These are phyloP conservation scores for Aspidiotus rigidus DNA, from an alignment of 2,888 invertebrate species.

Conservation along the genomic window DNA sequence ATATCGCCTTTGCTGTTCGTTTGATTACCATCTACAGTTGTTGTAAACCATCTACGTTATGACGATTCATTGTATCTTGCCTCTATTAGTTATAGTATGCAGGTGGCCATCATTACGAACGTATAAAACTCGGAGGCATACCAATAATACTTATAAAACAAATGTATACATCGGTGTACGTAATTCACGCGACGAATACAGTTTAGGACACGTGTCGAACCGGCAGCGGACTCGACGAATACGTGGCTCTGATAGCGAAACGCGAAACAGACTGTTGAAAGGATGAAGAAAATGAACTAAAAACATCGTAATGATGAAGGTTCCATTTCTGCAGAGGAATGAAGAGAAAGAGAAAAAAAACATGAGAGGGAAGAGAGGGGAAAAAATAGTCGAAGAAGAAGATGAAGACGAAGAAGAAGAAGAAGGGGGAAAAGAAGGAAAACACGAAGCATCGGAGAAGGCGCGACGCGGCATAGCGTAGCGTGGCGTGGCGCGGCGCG, in stretches of 20 bases:
- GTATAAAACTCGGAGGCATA: too few species aligned
- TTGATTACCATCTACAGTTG: too few species aligned
- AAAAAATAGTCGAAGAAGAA: neutral
- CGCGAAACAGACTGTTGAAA: conserved; percentile 28
- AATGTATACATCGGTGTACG: too few species aligned
- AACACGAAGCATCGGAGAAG: neutral
- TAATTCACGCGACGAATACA: too few species aligned
- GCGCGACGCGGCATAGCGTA: neutral
- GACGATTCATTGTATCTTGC: too few species aligned
- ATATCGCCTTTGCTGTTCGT: too few species aligned
- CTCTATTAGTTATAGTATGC: too few species aligned
- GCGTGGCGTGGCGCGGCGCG: too few species aligned
- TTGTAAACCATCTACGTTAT: too few species aligned
- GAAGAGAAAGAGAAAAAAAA: conserved; percentile 11
- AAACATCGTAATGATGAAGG: conserved; percentile 22
- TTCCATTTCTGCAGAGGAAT: conserved; percentile 6
- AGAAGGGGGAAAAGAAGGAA: neutral
- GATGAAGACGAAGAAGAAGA: neutral
- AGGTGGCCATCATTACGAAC: too few species aligned
- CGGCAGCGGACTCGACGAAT: neutral
- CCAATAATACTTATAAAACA: too few species aligned
- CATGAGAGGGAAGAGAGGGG: neutral
- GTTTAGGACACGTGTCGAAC: neutral
- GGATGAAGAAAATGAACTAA: conserved; percentile 17
- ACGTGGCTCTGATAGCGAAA: conserved; percentile 25